Percentiles rank a stretch among this genome's conserved stretches.
Conservation (phyloP, 2,888 invertebrate genomes). For the Stenodema calcarata region DNA sequence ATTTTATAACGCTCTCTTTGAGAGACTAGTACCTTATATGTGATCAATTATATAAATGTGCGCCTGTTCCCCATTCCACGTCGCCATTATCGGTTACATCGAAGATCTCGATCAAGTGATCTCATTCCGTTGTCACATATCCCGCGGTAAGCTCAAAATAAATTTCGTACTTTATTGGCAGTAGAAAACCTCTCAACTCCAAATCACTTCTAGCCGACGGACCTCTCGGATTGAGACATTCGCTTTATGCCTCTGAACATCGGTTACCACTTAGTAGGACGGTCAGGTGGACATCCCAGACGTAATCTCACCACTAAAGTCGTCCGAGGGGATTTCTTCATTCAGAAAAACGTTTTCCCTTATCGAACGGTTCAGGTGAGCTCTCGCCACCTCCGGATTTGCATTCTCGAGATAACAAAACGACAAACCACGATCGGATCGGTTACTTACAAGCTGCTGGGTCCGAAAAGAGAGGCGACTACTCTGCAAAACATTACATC, state of each 20-base stretch:
- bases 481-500: neutral
- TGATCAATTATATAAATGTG: too few relatives aligned
- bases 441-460: neutral
- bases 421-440: neutral
- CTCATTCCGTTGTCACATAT: too few relatives aligned
- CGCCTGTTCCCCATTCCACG: too few relatives aligned
- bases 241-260: constrained; percentile 6
- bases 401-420: neutral
- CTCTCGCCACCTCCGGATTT: neutral
- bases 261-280: constrained; percentile 4
- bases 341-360: neutral
- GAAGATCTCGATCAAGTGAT: too few relatives aligned
- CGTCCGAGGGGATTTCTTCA: neutral
- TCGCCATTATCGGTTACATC: too few relatives aligned
- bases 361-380: neutral
- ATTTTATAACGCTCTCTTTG: too few relatives aligned
- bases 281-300: neutral
- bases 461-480: neutral
- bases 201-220: neutral
- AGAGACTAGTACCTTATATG: too few relatives aligned
- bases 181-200: too few relatives aligned
- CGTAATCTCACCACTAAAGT: neutral
- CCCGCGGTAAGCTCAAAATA: too few relatives aligned
- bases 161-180: too few relatives aligned
- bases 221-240: neutral